phyloP scores from a whole-genome alignment of 2,113 vertebrate genomes.

The Lota lota region DNA sequence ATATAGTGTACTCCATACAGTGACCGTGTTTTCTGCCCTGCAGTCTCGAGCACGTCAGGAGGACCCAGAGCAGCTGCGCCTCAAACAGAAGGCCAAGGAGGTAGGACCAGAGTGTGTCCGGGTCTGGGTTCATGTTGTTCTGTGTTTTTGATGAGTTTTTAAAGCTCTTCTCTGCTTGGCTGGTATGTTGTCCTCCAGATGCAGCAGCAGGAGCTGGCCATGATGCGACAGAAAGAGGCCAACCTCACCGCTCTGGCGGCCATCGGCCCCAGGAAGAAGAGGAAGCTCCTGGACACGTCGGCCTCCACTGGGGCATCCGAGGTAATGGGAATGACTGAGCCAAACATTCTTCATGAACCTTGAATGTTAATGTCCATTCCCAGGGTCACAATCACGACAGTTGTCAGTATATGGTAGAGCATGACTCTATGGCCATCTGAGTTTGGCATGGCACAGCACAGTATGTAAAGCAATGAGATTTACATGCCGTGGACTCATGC shows the following conservation, averaged over 20 bases:
- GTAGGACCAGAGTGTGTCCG: constrained; percentile 56
- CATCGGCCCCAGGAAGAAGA: constrained; percentile 93
- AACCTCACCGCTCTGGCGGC: constrained; percentile 94
- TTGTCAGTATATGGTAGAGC: too few species aligned
- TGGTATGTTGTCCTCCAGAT: constrained; percentile 72
- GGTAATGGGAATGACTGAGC: constrained; percentile 65
- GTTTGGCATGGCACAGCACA: too few species aligned
- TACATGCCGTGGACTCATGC: too few species aligned
- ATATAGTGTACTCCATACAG: neutral
- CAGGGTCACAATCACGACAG: too few species aligned
- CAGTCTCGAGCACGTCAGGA: constrained; percentile 98
- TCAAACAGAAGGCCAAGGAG: constrained; percentile 99
- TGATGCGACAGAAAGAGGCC: constrained; percentile 93
- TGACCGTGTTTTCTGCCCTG: constrained; percentile 6
- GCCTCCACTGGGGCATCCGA: constrained; percentile 85
- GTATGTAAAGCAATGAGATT: too few species aligned
- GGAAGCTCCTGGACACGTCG: constrained; percentile 82
- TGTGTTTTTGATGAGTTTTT: neutral
- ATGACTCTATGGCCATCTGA: too few species aligned
- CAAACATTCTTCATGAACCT: neutral
- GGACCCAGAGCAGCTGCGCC: constrained; percentile 92
- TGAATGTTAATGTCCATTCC: too few species aligned
- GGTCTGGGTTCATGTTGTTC: neutral
- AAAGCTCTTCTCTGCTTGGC: constrained; percentile 9
- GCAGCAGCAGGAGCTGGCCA: constrained; percentile 95